Base-by-base conservation (phyloP, 2,888 invertebrate species). In the Caenorhabditis wallacei region DNA sequence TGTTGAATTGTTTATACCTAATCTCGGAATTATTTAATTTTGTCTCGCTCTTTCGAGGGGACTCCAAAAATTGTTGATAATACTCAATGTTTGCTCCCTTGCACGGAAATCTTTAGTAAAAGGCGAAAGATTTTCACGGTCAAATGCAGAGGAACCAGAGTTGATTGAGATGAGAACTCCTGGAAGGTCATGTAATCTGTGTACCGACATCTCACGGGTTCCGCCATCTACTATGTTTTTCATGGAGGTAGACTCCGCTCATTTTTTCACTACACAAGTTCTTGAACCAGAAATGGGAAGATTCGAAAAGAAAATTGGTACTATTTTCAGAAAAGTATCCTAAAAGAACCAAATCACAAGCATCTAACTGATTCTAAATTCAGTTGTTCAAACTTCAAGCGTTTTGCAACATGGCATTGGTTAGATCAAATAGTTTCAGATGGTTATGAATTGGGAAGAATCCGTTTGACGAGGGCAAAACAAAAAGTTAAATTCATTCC, bases 101-200 rank as follows among this genome's bases (percentile, higher is more conserved):
- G 88, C 89, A 89, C 89, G 89, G 89, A 89, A 89, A 89, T 89
- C 89, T 89, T 89, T 89, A 89, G 89, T 89, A 89, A 89, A 89
- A 88, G 89, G 89, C 88, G 89, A 89, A 88, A 88, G 89, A 89
- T 88, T 90, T 90, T 87, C 87, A 82, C 88, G 88, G 83, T 83
- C 69, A 83, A 87, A 87, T 87, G 86, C 86, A 87, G 84, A 79
- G 70, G 72, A 72, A 53, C 72, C 61, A 63, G 61, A 61, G 63
- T 72, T 54, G 18, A 18, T 18, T 3, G 13, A 18, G 46, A 48
- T 18, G 18, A 48, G 8, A 8, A 18, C 8, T 43, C 43, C 71
- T 71, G 82, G 78, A 72, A 40, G 16, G 24, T 40, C n/a, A 54
- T 40, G 24, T 20, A 16, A 0, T 5, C 11, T 0, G 11, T 56